Evolutionary conservation across 2,797 vertebrate genomes (phyloP).

Genomic region (Silurus aristotelis): DNA sequence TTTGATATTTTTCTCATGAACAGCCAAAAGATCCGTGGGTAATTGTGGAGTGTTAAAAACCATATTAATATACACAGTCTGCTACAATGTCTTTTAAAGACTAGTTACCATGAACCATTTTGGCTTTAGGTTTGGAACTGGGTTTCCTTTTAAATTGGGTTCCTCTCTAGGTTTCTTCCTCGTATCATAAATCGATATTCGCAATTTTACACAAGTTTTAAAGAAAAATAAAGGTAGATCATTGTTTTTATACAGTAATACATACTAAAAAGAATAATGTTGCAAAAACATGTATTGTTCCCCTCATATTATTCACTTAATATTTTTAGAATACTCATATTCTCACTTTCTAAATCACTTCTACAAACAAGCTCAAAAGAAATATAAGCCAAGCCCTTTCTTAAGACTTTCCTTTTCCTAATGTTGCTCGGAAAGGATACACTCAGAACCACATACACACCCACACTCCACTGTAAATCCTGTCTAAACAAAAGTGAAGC

Average conservation of each 20-base stretch:
- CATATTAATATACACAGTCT: no score
- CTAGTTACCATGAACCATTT: no score
- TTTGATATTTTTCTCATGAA: no score
- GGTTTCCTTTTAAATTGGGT: no score
- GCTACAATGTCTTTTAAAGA: no score
- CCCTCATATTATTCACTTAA: not conserved
- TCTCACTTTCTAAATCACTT: not conserved
- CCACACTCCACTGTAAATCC: slow-evolving; percentile 27
- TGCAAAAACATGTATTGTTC: not conserved
- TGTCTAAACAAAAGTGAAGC: slow-evolving; percentile 28
- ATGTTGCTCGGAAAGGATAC: not conserved
- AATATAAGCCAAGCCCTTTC: not conserved
- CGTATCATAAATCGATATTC: no score
- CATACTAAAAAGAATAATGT: not conserved
- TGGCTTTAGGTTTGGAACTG: no score
- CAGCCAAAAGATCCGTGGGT: no score
- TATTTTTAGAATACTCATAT: not conserved
- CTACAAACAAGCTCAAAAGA: not conserved
- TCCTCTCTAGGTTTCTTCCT: no score
- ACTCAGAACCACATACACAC: not conserved
- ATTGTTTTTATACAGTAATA: not conserved
- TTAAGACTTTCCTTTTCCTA: not conserved
- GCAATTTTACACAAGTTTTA: no score
- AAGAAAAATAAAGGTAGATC: no score
- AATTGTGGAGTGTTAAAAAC: no score